Base-by-base conservation (phyloP, 2,888 invertebrate genomes). In the Dendrolimus pini region DNA sequence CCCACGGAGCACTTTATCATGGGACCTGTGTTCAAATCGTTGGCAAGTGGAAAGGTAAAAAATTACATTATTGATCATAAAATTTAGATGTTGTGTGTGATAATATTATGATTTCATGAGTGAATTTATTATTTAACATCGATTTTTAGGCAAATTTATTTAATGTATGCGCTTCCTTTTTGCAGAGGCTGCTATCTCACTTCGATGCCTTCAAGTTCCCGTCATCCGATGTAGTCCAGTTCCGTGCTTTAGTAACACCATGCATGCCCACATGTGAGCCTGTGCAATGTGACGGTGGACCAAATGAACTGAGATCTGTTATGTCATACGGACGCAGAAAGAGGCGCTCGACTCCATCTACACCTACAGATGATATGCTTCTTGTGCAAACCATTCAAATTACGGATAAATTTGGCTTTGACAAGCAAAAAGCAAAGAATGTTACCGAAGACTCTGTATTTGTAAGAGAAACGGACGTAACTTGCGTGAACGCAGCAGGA, bases 131-230 rank as follows among this genome's bases (percentile, higher is more conserved):
- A 47, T 10, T 47, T 56, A 9, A 56, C 7, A 55, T 52, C 56
- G 1, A 56, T 61, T 30, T 30, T 3, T 30, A 30, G 3, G 30
- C 30, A 30, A 30, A 30, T 30, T 30, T 30, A 30, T 30, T 30
- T 30, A 6, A 30, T 30, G 30, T 6, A 30, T 30, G 30, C 18
- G 18, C 30, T 6, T 61, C 60, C 69, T 67, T 77, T 79, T 85
- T 88, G 55, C 93, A 96, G 95, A 93, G 96, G 70, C 91, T 98
- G 62, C 90, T 97, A 62, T 97, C 97, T 57, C 95, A 96, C 87
- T 98, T 98, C 89, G 98, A 98, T 83, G 98, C 98, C 52, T 98
- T 98, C 93, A 98, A 98, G 85, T 98, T 98, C 92, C 98, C 98
- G 54, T 97, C 97, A 56, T 97, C 97, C 12, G 97, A 98, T 81